phyloP scores from a whole-genome alignment of 2,113 vertebrate species.

The Monarcha castaneiventris region DNA sequence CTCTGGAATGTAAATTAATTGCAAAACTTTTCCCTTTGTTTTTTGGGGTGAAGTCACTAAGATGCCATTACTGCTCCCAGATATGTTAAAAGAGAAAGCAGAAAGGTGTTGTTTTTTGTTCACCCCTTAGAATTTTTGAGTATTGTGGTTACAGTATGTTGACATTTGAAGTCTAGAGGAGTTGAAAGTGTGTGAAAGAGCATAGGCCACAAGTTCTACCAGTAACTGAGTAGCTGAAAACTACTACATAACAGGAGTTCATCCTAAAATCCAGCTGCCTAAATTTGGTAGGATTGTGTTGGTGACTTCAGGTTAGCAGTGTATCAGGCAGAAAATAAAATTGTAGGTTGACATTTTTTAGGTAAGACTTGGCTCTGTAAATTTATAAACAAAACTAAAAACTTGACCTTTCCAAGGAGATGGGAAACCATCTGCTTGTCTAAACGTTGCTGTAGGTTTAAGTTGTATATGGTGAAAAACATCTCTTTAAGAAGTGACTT shows the following conservation, averaged over 20 bases:
- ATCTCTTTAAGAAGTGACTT: neutral
- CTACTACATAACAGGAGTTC: neutral
- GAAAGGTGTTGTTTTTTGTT: neutral
- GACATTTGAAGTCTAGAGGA: neutral
- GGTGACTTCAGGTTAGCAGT: neutral
- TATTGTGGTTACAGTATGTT: neutral
- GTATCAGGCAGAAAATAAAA: neutral
- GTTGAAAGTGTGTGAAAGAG: neutral
- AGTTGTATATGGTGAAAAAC: neutral
- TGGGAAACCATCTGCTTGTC: neutral
- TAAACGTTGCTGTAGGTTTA: neutral
- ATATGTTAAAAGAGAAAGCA: neutral
- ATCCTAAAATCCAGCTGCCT: neutral
- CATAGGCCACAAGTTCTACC: neutral
- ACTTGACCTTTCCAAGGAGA: neutral
- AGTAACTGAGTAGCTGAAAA: neutral
- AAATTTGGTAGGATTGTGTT: neutral
- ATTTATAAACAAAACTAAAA: neutral
- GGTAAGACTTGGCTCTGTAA: neutral
- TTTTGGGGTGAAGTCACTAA: neutral
- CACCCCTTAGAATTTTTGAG: neutral
- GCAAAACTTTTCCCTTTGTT: neutral
- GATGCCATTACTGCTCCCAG: neutral
- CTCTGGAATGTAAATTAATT: neutral
- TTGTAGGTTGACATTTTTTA: neutral